These are phyloP conservation scores for Patella ulyssiponensis DNA, from an alignment of 2,888 invertebrate genomes.

Conservation along the genomic window DNA sequence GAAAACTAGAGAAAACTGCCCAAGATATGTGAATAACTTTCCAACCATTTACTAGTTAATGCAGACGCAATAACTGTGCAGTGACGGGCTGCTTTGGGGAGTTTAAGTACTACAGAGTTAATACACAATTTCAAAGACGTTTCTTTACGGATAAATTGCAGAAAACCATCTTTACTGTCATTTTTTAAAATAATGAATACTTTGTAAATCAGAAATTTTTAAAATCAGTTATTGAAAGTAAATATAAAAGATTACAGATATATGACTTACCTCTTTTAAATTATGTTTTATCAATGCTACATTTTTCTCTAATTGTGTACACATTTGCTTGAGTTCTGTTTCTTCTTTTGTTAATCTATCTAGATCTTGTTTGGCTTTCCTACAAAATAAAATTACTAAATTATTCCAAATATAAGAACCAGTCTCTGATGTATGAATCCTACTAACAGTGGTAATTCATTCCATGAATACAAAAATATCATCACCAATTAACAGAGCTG, in stretches of 20 bases:
- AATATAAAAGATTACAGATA: background rate
- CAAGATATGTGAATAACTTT: too few relatives aligned
- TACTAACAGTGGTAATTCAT: background rate
- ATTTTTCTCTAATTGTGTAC: slow-evolving; percentile 88
- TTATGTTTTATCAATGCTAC: slow-evolving; percentile 89
- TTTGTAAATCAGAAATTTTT: background rate
- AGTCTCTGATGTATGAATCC: background rate
- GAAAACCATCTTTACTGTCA: too few relatives aligned
- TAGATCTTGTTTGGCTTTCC: slow-evolving; percentile 53
- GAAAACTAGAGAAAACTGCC: too few relatives aligned
- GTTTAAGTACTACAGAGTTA: too few relatives aligned
- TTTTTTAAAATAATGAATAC: too few relatives aligned
- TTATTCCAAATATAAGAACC: background rate
- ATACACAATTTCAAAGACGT: too few relatives aligned
- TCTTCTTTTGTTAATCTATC: slow-evolving; percentile 76
- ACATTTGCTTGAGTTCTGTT: slow-evolving; percentile 82
- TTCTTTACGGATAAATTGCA: too few relatives aligned
- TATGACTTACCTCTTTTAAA: slow-evolving; percentile 80
- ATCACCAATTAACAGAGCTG: too few relatives aligned
- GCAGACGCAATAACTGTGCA: too few relatives aligned
- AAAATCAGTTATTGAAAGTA: background rate
- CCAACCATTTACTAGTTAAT: too few relatives aligned
- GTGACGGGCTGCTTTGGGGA: too few relatives aligned
- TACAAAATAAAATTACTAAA: slow-evolving; percentile 30
- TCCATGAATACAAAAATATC: too few relatives aligned